These are phyloP conservation scores for Dreissena polymorpha DNA, from an alignment of 1,140 invertebrate genomes.

Conservation along the genomic window DNA sequence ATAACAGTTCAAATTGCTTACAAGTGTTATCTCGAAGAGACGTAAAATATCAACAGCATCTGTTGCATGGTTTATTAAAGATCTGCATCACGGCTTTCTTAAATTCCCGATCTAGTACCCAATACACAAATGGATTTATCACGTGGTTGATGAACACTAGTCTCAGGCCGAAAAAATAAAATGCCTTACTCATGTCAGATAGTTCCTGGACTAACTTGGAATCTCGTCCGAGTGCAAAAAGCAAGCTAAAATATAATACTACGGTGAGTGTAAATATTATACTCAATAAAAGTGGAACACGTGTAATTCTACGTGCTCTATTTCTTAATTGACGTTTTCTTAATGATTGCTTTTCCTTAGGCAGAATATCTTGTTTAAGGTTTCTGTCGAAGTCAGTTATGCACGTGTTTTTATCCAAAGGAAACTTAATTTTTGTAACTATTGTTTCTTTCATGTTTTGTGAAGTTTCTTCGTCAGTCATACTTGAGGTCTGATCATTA, in stretches of 20 bases:
- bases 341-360: background rate
- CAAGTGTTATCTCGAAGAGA: too few species aligned
- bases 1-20: too few species aligned
- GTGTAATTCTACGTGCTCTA: slow-evolving; percentile 3
- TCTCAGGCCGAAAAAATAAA: slow-evolving; percentile 40
- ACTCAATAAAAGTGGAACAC: slow-evolving; percentile 8
- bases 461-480: too few species aligned
- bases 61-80: too few species aligned
- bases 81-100: background rate
- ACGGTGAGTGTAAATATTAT: slow-evolving; percentile 14
- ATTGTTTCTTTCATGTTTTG: too few species aligned
- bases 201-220: background rate
- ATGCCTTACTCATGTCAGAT: background rate
- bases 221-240: background rate
- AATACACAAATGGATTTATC: slow-evolving; percentile 46
- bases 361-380: background rate
- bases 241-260: background rate
- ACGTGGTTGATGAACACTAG: slow-evolving; percentile 45
- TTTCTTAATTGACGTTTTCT: too few species aligned
- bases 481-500: too few species aligned
- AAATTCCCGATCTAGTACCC: slow-evolving; percentile 30
- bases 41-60: too few species aligned
- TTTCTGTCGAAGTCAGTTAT: background rate
- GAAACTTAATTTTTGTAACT: too few species aligned
- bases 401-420: too few species aligned